Conservation (phyloP, 2,797 vertebrate species). For the Pangasius krempfi region DNA sequence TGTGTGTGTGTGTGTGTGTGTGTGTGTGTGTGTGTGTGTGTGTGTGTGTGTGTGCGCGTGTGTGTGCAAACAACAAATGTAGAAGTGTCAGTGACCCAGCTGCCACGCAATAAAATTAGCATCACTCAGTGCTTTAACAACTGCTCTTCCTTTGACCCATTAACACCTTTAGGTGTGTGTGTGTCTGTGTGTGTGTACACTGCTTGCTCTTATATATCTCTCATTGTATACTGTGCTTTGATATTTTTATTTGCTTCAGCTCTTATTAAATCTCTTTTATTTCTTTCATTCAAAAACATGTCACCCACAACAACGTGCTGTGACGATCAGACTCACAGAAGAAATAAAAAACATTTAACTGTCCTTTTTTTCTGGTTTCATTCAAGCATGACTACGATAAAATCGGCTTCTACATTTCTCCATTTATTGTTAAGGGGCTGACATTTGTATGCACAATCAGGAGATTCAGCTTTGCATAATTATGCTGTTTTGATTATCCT, state of each 20-base stretch:
- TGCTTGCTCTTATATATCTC: neutral
- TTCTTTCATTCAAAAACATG: neutral
- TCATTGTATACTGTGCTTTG: neutral
- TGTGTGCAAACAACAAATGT: constrained; percentile 39
- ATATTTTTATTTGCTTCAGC: neutral
- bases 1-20: neutral
- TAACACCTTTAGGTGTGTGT: neutral
- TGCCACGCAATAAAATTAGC: neutral
- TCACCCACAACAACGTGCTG: neutral
- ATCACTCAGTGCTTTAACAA: constrained; percentile 18
- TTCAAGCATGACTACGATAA: neutral
- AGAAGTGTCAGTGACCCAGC: constrained; percentile 1
- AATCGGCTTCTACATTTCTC: neutral
- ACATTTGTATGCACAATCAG: neutral
- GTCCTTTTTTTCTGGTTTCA: neutral
- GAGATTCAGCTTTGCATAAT: neutral
- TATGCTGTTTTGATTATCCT: neutral
- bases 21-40: constrained; percentile 41
- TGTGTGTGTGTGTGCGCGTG: constrained; percentile 19
- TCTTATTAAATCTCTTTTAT: neutral
- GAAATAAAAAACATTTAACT: neutral
- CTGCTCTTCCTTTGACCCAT: neutral
- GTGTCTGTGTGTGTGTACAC: neutral
- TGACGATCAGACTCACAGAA: neutral
- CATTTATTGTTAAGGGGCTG: neutral